phyloP scores from a whole-genome alignment of 64 coral and sea anemone genomes.

The Montipora foliosa region DNA sequence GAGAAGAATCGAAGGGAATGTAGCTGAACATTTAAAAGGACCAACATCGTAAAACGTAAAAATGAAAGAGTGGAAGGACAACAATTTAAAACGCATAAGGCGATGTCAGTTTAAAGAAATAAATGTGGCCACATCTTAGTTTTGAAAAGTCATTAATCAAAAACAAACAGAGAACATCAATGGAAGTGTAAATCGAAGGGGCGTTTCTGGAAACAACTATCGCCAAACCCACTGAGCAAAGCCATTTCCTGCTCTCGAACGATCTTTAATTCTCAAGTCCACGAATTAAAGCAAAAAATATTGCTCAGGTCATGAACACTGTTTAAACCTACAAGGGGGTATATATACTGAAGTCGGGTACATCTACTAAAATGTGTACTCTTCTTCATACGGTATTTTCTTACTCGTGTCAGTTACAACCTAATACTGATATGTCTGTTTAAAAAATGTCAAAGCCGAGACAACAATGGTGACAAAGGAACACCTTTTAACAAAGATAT shows the following conservation, averaged over 20 bases:
- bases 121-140: too few species aligned
- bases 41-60: too few species aligned
- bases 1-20: too few species aligned
- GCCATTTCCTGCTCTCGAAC: slow-evolving; percentile 22
- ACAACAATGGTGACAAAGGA: slow-evolving; percentile 5
- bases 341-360: too few species aligned
- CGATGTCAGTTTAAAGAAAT: too few species aligned
- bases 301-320: not conserved
- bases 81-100: too few species aligned
- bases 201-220: slow-evolving; percentile 36
- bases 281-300: not conserved
- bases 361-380: too few species aligned
- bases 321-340: not conserved
- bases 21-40: too few species aligned
- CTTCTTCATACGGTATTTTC: not conserved
- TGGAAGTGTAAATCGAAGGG: slow-evolving; percentile 52
- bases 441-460: slow-evolving; percentile 4
- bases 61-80: too few species aligned
- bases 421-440: not conserved
- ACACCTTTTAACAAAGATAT: slow-evolving; percentile 34
- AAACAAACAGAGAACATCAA: too few species aligned
- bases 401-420: not conserved
- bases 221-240: slow-evolving; percentile 2
- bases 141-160: not conserved
- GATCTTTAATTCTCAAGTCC: not conserved